Conservation (phyloP, 2,797 vertebrate genomes). For the Gymnoscopelus braueri region DNA sequence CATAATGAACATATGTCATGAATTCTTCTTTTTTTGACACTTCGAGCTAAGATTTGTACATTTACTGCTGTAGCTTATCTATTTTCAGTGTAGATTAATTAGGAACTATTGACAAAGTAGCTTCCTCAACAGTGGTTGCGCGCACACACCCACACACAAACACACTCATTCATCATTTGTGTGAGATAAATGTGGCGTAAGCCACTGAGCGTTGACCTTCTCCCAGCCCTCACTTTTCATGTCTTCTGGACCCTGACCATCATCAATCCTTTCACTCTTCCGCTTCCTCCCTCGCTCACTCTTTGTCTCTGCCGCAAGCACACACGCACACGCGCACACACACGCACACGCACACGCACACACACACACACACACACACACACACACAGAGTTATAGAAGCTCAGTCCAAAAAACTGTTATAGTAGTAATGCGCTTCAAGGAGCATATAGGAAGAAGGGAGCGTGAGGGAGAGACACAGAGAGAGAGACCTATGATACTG, state of each 20-base stretch:
- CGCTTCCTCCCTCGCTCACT: too few relatives aligned
- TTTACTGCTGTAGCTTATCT: neutral
- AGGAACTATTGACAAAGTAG: neutral
- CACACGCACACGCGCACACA: neutral
- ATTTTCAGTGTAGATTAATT: neutral
- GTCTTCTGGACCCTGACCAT: slow-evolving; percentile 20
- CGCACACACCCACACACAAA: slow-evolving; percentile 2
- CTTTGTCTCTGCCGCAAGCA: neutral
- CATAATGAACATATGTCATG: too few relatives aligned
- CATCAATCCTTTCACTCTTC: neutral
- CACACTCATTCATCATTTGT: slow-evolving; percentile 17
- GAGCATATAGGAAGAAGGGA: neutral
- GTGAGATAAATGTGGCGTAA: slow-evolving; percentile 18
- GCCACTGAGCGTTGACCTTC: slow-evolving; percentile 29
- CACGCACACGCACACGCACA: neutral
- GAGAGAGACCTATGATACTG: neutral
- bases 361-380: neutral
- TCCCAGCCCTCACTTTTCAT: slow-evolving; percentile 10
- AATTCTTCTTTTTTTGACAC: too few relatives aligned
- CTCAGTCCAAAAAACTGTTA: too few relatives aligned
- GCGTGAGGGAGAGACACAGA: slow-evolving; percentile 6
- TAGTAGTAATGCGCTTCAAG: neutral
- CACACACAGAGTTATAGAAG: neutral
- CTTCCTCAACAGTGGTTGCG: neutral
- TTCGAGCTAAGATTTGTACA: neutral